These are phyloP conservation scores for Poeciliopsis retropinna DNA, from an alignment of 2,113 vertebrate genomes.

Conservation along the genomic window DNA sequence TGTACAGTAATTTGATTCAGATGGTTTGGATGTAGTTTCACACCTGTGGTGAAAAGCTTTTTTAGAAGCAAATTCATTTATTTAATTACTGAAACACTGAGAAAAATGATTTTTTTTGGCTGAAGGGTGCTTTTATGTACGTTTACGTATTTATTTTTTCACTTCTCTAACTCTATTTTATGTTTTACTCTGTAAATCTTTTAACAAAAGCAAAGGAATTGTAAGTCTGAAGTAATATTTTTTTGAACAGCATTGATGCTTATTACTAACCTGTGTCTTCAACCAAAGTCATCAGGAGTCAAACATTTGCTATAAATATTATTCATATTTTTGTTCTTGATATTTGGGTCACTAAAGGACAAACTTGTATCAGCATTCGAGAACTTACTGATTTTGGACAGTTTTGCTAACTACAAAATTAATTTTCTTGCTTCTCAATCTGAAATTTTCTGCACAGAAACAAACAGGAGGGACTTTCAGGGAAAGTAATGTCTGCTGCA, in stretches of 20 bases:
- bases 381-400: neutral
- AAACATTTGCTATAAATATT: too few species aligned
- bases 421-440: slow-evolving; percentile 31
- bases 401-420: slow-evolving; percentile 11
- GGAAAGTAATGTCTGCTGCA: neutral
- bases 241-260: neutral
- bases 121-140: neutral
- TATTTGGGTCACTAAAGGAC: neutral
- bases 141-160: too few species aligned
- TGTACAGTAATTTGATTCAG: too few species aligned
- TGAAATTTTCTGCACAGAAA: neutral
- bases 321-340: too few species aligned
- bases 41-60: neutral
- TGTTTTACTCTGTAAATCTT: neutral
- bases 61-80: neutral
- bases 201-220: too few species aligned
- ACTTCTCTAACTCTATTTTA: neutral
- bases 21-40: too few species aligned
- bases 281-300: neutral
- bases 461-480: neutral
- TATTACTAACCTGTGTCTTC: neutral
- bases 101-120: too few species aligned
- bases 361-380: neutral
- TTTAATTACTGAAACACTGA: neutral
- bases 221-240: too few species aligned